Percentiles rank a stretch among this genome's conserved stretches.
phyloP scores from a whole-genome alignment of 2,888 invertebrate genomes.

The Polietes domitor region DNA sequence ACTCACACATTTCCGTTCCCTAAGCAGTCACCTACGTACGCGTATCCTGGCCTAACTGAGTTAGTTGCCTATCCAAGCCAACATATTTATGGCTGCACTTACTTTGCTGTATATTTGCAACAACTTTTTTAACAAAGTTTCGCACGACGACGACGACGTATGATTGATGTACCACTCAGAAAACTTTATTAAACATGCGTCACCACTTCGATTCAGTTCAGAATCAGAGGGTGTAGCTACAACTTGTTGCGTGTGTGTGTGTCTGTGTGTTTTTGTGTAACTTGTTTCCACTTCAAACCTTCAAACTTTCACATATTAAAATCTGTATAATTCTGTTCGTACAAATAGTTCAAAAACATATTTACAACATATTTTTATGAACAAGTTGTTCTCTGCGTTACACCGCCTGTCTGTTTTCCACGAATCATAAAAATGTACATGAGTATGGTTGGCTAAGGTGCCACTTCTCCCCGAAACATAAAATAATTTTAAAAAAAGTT shows the following conservation, averaged over 20 bases:
- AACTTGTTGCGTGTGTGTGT: no score
- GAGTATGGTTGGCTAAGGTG: no score
- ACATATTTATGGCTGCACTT: background rate
- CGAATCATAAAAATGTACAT: no score
- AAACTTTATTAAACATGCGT: slow-evolving; percentile 15
- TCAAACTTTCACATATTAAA: background rate
- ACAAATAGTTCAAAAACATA: background rate
- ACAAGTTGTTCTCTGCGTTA: background rate
- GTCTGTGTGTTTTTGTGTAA: background rate
- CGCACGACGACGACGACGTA: background rate
- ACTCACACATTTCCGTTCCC: no score
- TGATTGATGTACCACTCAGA: slow-evolving; percentile 13
- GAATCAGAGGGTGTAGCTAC: no score
- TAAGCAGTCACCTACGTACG: no score
- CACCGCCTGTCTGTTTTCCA: background rate
- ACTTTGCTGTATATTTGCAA: background rate
- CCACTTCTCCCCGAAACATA: background rate
- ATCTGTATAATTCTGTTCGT: background rate
- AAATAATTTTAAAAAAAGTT: background rate
- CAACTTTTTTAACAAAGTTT: slow-evolving; percentile 10
- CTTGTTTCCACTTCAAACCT: background rate
- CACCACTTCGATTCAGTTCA: background rate
- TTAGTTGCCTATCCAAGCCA: no score
- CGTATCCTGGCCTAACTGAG: no score
- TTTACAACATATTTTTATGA: background rate